Conservation (phyloP, 2,797 vertebrate species). For the Scyliorhinus canicula region DNA sequence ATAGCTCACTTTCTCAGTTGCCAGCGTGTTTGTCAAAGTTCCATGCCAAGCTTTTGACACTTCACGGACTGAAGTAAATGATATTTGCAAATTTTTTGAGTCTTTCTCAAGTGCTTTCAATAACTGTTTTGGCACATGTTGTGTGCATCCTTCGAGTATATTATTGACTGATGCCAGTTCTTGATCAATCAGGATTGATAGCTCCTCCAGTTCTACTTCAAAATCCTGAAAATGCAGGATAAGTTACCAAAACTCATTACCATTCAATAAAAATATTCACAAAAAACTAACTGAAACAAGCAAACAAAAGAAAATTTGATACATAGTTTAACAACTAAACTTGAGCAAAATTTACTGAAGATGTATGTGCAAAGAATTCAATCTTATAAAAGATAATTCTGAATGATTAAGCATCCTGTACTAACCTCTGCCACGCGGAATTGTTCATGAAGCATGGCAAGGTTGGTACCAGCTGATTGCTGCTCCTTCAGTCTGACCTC, state of each 20-base stretch:
- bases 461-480: conserved; percentile 59
- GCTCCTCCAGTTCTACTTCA: conserved; percentile 69
- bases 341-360: background rate
- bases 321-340: background rate
- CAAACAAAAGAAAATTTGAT: background rate
- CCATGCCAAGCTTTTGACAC: conserved; percentile 62
- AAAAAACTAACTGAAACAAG: background rate
- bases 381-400: background rate
- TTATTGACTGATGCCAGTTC: conserved; percentile 66
- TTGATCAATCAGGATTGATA: conserved; percentile 67
- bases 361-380: background rate
- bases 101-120: conserved; percentile 85
- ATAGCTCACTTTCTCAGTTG: conserved; percentile 66
- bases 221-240: conserved; percentile 55
- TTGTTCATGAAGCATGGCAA: conserved; percentile 65
- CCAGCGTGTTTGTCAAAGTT: conserved; percentile 60
- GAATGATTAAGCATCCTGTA: background rate
- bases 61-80: conserved; percentile 64
- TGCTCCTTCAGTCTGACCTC: conserved; percentile 78
- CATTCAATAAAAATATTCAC: background rate
- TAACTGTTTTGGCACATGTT: conserved; percentile 80
- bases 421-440: conserved; percentile 76
- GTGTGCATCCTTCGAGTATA: conserved; percentile 62
- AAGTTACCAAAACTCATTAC: background rate
- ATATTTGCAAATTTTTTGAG: conserved; percentile 74